Evolutionary conservation across 2,797 vertebrate species (phyloP).

Genomic region (Neosilurus hyrtlii): DNA sequence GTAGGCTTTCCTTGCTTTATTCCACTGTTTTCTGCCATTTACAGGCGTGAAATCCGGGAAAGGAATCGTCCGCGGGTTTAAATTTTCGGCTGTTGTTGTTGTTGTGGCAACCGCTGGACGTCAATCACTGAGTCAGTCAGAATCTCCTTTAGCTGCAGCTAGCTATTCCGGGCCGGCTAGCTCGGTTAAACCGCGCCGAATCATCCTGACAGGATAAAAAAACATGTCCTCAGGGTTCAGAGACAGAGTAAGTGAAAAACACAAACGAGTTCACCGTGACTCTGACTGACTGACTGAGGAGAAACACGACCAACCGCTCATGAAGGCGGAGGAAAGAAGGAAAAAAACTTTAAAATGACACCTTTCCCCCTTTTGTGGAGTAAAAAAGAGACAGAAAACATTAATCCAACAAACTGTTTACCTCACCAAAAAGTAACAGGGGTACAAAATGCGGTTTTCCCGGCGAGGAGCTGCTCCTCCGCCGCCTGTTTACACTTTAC

Average conservation of each 20-base stretch:
- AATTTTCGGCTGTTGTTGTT: neutral
- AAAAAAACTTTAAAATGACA: neutral
- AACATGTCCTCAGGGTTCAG: neutral
- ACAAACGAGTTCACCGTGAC: neutral
- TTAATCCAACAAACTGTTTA: neutral
- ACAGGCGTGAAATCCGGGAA: neutral
- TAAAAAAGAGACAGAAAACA: neutral
- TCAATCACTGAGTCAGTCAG: constrained; percentile 1
- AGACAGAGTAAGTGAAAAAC: neutral
- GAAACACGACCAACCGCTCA: neutral
- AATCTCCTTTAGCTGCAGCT: neutral
- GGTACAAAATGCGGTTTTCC: too few relatives aligned
- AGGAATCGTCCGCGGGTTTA: neutral
- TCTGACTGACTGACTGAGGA: neutral
- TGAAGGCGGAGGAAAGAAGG: neutral
- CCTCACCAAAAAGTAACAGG: neutral
- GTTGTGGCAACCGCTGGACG: constrained; percentile 11
- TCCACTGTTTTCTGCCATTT: constrained; percentile 12
- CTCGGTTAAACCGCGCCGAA: constrained; percentile 43
- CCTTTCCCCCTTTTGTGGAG: neutral
- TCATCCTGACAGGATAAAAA: constrained; percentile 39
- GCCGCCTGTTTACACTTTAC: constrained; percentile 12
- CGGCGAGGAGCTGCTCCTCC: neutral
- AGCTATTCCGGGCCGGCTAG: constrained; percentile 22
- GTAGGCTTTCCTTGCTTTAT: neutral